Conservation (phyloP, 2,888 invertebrate species). For the Cloeon dipterum region DNA sequence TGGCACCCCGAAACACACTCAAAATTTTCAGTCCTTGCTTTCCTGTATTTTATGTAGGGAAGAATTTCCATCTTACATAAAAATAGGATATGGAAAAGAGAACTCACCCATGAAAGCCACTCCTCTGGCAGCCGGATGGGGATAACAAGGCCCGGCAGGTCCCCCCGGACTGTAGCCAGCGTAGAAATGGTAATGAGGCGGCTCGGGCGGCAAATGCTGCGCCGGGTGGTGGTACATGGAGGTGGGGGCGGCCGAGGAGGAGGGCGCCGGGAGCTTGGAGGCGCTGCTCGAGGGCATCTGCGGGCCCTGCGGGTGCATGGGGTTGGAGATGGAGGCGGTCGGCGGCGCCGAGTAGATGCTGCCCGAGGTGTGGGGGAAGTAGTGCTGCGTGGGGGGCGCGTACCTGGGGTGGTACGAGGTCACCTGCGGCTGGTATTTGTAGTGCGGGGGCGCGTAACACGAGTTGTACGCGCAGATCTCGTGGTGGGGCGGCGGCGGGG, state of each 20-base stretch:
- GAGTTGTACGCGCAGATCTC: slow-evolving; percentile 19
- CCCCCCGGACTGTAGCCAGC: slow-evolving; percentile 21
- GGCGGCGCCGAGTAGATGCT: slow-evolving; percentile 16
- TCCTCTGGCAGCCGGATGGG: slow-evolving; percentile 33
- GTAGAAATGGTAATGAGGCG: slow-evolving; percentile 5
- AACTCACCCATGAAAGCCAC: slow-evolving; percentile 39
- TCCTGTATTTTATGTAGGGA: too few species aligned
- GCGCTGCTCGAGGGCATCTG: slow-evolving; percentile 10
- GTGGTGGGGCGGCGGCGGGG: slow-evolving; percentile 14
- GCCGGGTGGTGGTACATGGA: slow-evolving; percentile 4
- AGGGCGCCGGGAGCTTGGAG: slow-evolving; percentile 16
- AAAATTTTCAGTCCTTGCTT: too few species aligned
- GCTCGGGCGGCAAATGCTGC: slow-evolving; percentile 7
- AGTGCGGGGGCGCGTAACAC: slow-evolving; percentile 5
- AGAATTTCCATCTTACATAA: too few species aligned
- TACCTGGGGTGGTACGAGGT: slow-evolving; percentile 16
- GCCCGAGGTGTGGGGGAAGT: slow-evolving; percentile 7
- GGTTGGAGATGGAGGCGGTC: slow-evolving; percentile 17
- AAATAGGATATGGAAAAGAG: too few species aligned
- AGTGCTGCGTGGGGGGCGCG: slow-evolving; percentile 9
- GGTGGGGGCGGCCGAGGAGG: slow-evolving; percentile 11
- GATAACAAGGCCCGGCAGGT: slow-evolving; percentile 24
- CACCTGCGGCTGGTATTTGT: slow-evolving; percentile 4
- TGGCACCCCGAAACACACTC: too few species aligned
- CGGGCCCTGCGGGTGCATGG: slow-evolving; percentile 16